Evolutionary conservation across 2,888 invertebrate species (phyloP).

Genomic region (Aleiodes leptofemur): DNA sequence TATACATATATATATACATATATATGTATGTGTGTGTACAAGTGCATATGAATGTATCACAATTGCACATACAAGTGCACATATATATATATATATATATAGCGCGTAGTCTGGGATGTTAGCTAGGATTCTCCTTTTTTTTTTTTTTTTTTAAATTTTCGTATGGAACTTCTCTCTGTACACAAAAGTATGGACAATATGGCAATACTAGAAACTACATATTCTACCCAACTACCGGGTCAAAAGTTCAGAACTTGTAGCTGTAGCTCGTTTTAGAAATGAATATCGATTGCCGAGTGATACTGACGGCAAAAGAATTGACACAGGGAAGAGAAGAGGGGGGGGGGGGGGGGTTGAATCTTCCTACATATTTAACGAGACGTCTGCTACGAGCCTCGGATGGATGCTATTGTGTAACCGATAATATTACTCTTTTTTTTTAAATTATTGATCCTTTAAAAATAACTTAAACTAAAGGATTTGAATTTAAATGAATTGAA

Average conservation of each 20-base stretch:
- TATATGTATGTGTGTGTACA: too few relatives aligned
- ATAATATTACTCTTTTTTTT: neutral
- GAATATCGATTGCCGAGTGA: constrained; percentile 38
- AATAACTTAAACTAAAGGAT: too few relatives aligned
- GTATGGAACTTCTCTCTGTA: neutral
- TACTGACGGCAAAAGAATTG: constrained; percentile 10
- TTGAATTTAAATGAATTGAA: too few relatives aligned
- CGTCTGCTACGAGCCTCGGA: constrained; percentile 37
- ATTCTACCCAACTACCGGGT: constrained; percentile 25
- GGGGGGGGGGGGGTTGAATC: neutral
- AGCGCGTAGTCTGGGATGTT: too few relatives aligned
- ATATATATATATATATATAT: too few relatives aligned
- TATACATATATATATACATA: too few relatives aligned
- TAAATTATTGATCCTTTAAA: neutral
- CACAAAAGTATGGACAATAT: constrained; percentile 21
- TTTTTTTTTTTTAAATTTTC: neutral
- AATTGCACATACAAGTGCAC: too few relatives aligned
- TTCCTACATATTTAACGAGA: constrained; percentile 45
- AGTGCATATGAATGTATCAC: too few relatives aligned
- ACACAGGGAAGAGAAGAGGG: neutral
- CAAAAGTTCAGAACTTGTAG: constrained; percentile 43
- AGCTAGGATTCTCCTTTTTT: constrained; percentile 10
- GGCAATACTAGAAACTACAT: constrained; percentile 31
- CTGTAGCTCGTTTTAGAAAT: constrained; percentile 25
- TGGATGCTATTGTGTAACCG: constrained; percentile 28